These are phyloP conservation scores for Lutraria rhynchaena DNA, from an alignment of 1,140 invertebrate species.

Conservation along the genomic window DNA sequence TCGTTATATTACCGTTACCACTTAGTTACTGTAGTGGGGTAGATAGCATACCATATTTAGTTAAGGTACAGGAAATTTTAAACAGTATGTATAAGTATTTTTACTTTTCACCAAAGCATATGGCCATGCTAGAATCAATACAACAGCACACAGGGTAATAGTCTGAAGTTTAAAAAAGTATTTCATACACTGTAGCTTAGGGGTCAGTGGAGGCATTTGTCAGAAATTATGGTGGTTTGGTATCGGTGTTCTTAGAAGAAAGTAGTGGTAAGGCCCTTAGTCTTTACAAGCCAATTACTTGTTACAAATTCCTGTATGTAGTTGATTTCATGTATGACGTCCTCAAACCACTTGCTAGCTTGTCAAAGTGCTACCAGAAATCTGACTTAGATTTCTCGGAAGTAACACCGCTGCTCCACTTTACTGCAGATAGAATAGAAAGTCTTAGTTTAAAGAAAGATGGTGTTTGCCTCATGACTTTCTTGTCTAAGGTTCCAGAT, in stretches of 20 bases:
- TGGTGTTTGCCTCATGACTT: no score
- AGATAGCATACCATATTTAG: conserved; percentile 1
- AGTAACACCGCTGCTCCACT: neutral
- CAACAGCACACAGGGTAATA: neutral
- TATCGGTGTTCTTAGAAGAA: no score
- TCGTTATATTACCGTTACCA: no score
- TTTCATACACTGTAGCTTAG: conserved; percentile 62
- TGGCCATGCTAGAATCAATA: no score
- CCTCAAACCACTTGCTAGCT: no score
- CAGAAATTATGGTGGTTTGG: conserved; percentile 18
- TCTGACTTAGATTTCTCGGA: conserved; percentile 12
- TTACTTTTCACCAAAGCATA: conserved; percentile 17
- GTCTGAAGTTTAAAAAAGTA: conserved; percentile 40
- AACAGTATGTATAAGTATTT: conserved; percentile 54
- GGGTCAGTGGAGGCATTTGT: conserved; percentile 48
- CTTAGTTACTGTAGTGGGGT: neutral
- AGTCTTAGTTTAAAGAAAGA: no score
- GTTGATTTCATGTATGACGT: conserved; percentile 30
- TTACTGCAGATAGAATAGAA: neutral
- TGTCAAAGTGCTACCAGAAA: conserved; percentile 33
- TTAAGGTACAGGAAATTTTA: conserved; percentile 3
- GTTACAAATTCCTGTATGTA: no score
- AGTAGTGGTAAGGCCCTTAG: no score
- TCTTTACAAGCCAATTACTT: no score
- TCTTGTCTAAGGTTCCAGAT: no score